Conservation (phyloP, 2,113 vertebrate species). For the Megaceryle maxima region DNA sequence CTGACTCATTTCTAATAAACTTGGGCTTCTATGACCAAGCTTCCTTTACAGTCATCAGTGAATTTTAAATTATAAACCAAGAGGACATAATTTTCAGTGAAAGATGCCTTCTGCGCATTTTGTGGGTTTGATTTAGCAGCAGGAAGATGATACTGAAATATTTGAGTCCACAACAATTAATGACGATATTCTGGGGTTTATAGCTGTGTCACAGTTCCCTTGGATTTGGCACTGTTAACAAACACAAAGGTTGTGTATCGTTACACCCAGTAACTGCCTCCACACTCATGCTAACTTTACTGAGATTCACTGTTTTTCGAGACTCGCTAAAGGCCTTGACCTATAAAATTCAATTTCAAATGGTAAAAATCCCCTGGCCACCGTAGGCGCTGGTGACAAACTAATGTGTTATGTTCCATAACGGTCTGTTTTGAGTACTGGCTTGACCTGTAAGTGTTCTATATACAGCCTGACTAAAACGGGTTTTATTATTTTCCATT, state of each 20-base stretch:
- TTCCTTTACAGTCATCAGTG: slow-evolving; percentile 25
- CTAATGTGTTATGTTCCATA: slow-evolving; percentile 69
- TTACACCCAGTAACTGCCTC: slow-evolving; percentile 28
- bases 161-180: slow-evolving; percentile 47
- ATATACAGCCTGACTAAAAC: slow-evolving; percentile 74
- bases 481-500: slow-evolving; percentile 81
- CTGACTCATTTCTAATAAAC: slow-evolving; percentile 49
- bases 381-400: slow-evolving; percentile 55
- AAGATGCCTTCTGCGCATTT: neutral
- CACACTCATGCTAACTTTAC: slow-evolving; percentile 15
- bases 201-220: neutral
- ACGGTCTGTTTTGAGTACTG: slow-evolving; percentile 69
- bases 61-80: neutral
- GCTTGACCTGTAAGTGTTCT: slow-evolving; percentile 77
- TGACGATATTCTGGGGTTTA: slow-evolving; percentile 1
- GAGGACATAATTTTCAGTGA: neutral
- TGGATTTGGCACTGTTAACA: slow-evolving; percentile 28
- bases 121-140: slow-evolving; percentile 12
- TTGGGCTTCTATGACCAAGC: neutral
- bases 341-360: slow-evolving; percentile 74
- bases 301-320: slow-evolving; percentile 49
- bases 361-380: slow-evolving; percentile 69
- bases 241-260: slow-evolving; percentile 19
- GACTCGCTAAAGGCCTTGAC: slow-evolving; percentile 58
- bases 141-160: neutral